phyloP scores from a whole-genome alignment of 2,888 invertebrate genomes.

The Leucophora obtusa region DNA sequence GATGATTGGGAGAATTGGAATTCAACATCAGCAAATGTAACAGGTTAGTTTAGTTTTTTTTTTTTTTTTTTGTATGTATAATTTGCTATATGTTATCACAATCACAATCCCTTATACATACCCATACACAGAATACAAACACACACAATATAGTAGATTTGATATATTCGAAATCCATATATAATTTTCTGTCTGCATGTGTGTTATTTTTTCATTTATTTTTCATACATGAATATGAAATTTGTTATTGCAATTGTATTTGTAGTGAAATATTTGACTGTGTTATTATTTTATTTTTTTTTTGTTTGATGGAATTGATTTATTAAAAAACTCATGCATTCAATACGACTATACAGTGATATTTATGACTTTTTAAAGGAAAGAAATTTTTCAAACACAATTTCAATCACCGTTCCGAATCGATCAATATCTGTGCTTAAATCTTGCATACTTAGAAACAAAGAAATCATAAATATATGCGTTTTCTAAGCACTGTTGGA shows the following conservation, averaged over 20 bases:
- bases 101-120: background rate
- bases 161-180: slow-evolving; percentile 14
- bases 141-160: slow-evolving; percentile 29
- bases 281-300: slow-evolving; percentile 53
- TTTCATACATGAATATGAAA: slow-evolving; percentile 50
- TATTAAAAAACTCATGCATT: slow-evolving; percentile 53
- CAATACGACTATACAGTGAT: slow-evolving; percentile 50
- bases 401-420: too few relatives aligned
- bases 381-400: too few relatives aligned
- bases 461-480: too few relatives aligned
- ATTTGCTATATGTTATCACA: too few relatives aligned
- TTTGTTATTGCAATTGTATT: slow-evolving; percentile 11
- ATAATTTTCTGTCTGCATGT: slow-evolving; percentile 20
- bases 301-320: slow-evolving; percentile 61
- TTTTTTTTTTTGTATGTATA: slow-evolving; percentile 2
- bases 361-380: background rate
- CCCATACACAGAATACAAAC: too few relatives aligned
- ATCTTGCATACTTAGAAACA: too few relatives aligned
- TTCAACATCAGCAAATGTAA: slow-evolving; percentile 68
- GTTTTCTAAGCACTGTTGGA: too few relatives aligned
- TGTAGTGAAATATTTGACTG: slow-evolving; percentile 42
- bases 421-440: too few relatives aligned
- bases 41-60: slow-evolving; percentile 68
- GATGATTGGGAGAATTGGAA: slow-evolving; percentile 72
- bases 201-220: slow-evolving; percentile 33